These are phyloP conservation scores for Ailuropoda melanoleuca DNA, from an alignment of 2,113 vertebrate species.

Conservation along the genomic window DNA sequence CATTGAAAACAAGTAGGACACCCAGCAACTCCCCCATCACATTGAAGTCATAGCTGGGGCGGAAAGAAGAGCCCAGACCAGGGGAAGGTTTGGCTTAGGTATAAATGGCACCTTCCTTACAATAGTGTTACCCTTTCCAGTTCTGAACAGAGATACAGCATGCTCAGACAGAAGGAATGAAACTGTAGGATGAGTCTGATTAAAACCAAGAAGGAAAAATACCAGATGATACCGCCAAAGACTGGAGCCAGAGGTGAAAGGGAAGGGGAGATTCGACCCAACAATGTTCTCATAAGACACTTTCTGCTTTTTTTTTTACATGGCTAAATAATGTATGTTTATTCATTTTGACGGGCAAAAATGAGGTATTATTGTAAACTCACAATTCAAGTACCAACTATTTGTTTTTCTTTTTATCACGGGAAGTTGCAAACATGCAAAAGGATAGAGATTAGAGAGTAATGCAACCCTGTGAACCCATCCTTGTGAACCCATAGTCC, in stretches of 20 bases:
- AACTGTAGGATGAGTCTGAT: neutral
- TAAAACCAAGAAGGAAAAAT: neutral
- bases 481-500: rapidly evolving
- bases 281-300: no score
- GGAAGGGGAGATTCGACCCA: neutral
- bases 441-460: neutral
- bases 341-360: neutral
- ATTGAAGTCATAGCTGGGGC: neutral
- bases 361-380: neutral
- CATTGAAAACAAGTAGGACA: slow-evolving; percentile 27
- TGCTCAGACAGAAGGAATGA: neutral
- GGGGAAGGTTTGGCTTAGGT: neutral
- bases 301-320: neutral
- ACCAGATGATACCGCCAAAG: neutral
- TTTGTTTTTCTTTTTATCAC: neutral
- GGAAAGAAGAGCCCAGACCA: neutral
- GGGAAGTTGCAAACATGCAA: neutral
- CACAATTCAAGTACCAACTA: neutral
- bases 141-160: neutral
- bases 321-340: neutral
- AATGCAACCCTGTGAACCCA: rapidly evolving
- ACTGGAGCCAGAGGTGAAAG: neutral
- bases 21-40: neutral
- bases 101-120: neutral
- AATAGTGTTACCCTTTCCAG: neutral